These are phyloP conservation scores for Heliconius cydno DNA, from an alignment of 2,888 invertebrate species.

Conservation along the genomic window DNA sequence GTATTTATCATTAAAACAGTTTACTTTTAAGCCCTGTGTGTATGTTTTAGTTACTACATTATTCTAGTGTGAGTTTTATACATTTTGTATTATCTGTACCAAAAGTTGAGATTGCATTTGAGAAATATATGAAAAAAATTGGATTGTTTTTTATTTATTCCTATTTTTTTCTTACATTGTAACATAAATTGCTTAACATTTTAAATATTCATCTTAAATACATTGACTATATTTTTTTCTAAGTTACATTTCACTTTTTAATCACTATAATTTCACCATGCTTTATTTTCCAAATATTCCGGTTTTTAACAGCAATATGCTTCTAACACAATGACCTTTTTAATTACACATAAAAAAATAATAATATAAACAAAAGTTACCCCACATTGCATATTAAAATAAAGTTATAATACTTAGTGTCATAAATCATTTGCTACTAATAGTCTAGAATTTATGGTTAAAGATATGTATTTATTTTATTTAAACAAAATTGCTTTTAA, in stretches of 20 bases:
- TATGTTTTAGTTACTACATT: constrained; percentile 57
- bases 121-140: constrained; percentile 72
- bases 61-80: constrained; percentile 74
- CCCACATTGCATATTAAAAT: background rate
- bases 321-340: background rate
- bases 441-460: no score
- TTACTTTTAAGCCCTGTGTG: constrained; percentile 63
- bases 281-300: background rate
- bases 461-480: no score
- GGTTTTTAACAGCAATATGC: no score
- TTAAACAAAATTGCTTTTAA: no score
- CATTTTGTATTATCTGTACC: constrained; percentile 81
- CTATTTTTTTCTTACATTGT: constrained; percentile 24
- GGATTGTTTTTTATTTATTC: constrained; percentile 53
- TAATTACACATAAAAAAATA: background rate
- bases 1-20: constrained; percentile 56
- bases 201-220: background rate
- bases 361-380: background rate
- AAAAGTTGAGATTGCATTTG: constrained; percentile 82
- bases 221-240: background rate
- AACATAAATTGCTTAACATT: background rate
- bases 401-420: background rate
- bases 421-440: background rate
- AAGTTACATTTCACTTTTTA: background rate
- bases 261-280: background rate